phyloP scores from a whole-genome alignment of 2,797 vertebrate species.

The Geotrypetes seraphini region DNA sequence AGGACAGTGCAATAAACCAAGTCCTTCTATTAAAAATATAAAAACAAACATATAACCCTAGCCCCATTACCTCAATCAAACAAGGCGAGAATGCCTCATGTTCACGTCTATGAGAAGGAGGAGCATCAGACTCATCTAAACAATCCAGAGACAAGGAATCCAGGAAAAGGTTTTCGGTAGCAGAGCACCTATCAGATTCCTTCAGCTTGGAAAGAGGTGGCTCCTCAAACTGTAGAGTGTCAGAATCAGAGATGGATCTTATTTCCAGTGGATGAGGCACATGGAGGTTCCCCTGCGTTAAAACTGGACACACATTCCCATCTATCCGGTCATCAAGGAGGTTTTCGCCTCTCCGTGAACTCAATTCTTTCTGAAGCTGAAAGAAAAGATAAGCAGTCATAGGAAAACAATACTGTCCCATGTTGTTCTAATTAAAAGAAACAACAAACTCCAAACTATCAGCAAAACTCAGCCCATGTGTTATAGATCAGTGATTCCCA shows the following conservation, averaged over 20 bases:
- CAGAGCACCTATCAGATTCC: constrained; percentile 58
- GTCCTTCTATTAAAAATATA: too few species aligned
- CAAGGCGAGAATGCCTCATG: constrained; percentile 70
- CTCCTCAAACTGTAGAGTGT: constrained; percentile 62
- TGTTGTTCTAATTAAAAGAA: too few species aligned
- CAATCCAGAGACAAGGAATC: constrained; percentile 79
- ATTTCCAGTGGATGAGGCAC: constrained; percentile 26
- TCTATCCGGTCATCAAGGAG: constrained; percentile 53
- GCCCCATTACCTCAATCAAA: constrained; percentile 66
- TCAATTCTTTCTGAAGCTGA: constrained; percentile 75
- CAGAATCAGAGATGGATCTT: constrained; percentile 71
- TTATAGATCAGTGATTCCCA: too few species aligned
- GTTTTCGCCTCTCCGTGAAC: constrained; percentile 33
- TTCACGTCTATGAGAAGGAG: constrained; percentile 55
- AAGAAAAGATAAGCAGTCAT: constrained; percentile 1
- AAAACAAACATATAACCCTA: too few species aligned
- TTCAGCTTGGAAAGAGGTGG: constrained; percentile 60
- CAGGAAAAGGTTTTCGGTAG: constrained; percentile 80
- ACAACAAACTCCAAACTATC: too few species aligned
- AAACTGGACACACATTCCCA: constrained; percentile 33
- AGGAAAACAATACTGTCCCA: too few species aligned
- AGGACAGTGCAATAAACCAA: background rate
- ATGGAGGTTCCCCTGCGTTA: constrained; percentile 54
- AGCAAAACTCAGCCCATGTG: too few species aligned
- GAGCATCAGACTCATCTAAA: constrained; percentile 57